Percentiles rank a stretch among this genome's conserved stretches.
Conservation (phyloP, 2,797 vertebrate species). For the Enteromius argenteus region DNA sequence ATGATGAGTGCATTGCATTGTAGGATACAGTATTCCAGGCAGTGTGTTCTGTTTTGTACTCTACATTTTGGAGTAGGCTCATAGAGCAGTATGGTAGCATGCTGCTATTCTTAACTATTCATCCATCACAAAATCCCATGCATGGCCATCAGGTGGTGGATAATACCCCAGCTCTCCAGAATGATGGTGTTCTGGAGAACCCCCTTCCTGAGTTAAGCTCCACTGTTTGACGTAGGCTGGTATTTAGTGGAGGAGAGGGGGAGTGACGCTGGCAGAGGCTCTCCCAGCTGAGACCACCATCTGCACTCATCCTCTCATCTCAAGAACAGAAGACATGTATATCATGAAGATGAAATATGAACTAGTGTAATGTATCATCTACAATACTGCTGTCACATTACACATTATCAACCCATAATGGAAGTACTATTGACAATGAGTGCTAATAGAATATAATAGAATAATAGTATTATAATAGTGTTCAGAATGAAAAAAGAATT, state of each 20-base stretch:
- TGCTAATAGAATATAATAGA: neutral
- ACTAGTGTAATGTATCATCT: conserved; percentile 1
- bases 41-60: neutral
- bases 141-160: conserved; percentile 19
- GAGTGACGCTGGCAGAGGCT: conserved; percentile 71
- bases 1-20: neutral
- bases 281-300: conserved; percentile 73
- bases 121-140: conserved; percentile 13
- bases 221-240: conserved; percentile 72
- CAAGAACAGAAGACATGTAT: neutral
- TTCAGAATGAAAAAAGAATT: neutral
- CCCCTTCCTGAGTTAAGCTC: conserved; percentile 64
- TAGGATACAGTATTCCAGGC: neutral
- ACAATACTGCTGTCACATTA: neutral
- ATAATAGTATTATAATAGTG: neutral
- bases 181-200: conserved; percentile 51
- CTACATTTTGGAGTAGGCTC: neutral
- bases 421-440: neutral
- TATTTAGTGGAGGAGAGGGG: conserved; percentile 74
- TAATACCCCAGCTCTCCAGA: conserved; percentile 34
- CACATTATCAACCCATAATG: neutral
- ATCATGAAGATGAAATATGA: neutral
- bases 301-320: conserved; percentile 51
- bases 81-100: neutral
- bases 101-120: conserved; percentile 4